Conservation (phyloP, 2,797 vertebrate genomes). For the Adelosebastes latens region DNA sequence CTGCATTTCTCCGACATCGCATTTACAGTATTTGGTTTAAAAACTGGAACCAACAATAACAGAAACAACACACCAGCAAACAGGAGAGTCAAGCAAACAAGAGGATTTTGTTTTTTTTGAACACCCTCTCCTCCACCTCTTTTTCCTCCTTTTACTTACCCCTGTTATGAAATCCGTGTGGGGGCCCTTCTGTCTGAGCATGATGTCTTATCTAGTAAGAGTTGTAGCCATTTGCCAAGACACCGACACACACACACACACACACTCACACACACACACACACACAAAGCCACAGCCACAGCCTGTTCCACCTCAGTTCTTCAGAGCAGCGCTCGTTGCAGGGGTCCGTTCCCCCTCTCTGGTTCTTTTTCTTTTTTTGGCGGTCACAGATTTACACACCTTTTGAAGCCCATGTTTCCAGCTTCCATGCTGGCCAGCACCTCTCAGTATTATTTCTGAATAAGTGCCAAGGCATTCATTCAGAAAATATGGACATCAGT, state of each 20-base stretch:
- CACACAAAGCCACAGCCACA: conserved; percentile 37
- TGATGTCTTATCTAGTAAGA: conserved; percentile 79
- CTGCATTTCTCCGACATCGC: conserved; percentile 47
- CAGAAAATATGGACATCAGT: conserved; percentile 42
- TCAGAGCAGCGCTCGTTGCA: conserved; percentile 53
- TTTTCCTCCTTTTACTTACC: conserved; percentile 61
- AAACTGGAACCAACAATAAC: conserved; percentile 62
- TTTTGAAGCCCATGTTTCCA: conserved; percentile 46
- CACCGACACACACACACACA: conserved; percentile 42
- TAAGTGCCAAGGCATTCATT: conserved; percentile 47
- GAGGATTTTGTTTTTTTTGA: conserved; percentile 56
- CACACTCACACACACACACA: conserved; percentile 29
- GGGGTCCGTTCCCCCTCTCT: conserved; percentile 27
- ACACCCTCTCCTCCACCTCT: conserved; percentile 56
- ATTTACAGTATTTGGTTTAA: conserved; percentile 54
- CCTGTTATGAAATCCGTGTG: conserved; percentile 64
- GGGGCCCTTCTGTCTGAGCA: conserved; percentile 86
- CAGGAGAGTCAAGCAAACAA: conserved; percentile 62
- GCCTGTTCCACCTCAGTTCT: conserved; percentile 74
- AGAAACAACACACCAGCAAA: conserved; percentile 76
- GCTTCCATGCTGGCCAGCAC: conserved; percentile 51
- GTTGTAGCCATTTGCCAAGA: conserved; percentile 77
- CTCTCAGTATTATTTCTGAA: conserved; percentile 75
- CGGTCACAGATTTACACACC: conserved; percentile 42
- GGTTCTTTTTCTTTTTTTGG: conserved; percentile 28